phyloP scores from a whole-genome alignment of 2,888 invertebrate species.

The Phragmatobia fuliginosa region DNA sequence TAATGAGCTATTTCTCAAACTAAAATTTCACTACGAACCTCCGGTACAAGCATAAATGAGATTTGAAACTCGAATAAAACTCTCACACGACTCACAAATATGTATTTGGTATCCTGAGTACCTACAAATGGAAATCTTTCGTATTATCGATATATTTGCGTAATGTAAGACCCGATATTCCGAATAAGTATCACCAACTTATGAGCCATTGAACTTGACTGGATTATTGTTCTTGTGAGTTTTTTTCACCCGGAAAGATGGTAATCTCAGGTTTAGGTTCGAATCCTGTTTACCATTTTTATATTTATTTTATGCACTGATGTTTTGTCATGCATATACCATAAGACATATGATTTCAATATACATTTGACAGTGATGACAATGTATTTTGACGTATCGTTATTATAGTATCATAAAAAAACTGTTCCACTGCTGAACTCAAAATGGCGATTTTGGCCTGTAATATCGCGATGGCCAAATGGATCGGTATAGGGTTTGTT shows the following conservation, averaged over 20 bases:
- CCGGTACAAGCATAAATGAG: no score
- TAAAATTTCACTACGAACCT: background rate
- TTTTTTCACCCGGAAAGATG: constrained; percentile 44
- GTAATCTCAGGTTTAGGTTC: constrained; percentile 50
- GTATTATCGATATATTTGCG: constrained; percentile 43
- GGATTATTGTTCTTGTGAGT: constrained; percentile 51
- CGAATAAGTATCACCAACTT: constrained; percentile 56
- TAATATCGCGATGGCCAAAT: no score
- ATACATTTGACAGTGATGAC: background rate
- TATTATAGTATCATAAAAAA: background rate
- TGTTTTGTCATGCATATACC: constrained; percentile 26
- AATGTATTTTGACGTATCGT: background rate
- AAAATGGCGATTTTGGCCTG: no score
- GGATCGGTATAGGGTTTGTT: no score
- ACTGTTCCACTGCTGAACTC: no score
- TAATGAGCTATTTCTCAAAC: no score
- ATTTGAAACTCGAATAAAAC: constrained; percentile 20
- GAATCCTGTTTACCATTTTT: constrained; percentile 48
- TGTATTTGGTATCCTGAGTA: constrained; percentile 27
- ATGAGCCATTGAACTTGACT: constrained; percentile 54
- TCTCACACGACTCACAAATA: background rate
- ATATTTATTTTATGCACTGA: constrained; percentile 50
- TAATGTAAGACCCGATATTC: constrained; percentile 44
- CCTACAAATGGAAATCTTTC: constrained; percentile 27
- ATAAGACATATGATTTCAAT: constrained; percentile 17